Evolutionary conservation across 2,113 vertebrate species (phyloP), one percentile per base, ranked within the genome.

Genomic region (Thunnus maccoyii): DNA sequence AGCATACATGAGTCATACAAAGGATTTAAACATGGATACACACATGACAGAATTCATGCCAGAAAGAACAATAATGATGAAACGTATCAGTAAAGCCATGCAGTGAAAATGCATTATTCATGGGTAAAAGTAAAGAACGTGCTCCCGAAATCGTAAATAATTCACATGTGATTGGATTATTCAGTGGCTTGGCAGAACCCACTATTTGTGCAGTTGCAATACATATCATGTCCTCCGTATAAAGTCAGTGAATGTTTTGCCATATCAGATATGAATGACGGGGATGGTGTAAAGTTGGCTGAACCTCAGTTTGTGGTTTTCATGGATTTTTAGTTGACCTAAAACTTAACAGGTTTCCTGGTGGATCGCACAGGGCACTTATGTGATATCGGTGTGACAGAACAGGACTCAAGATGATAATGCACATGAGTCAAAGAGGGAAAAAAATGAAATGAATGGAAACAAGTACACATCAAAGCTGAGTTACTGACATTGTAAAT

Each of bases 91-190:
- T 89, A 86, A 88, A 92, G 65, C 79, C 79, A 82, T 83, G 82
- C 83, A 73, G 78, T 54, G 80, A 70, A 82, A 88, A 90, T 94
- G 57, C 76, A 93, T 92, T 83, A 93, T 92, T 90, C 79, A 92
- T 88, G 64, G 32, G 4, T 76, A 83, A 92, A 90, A 91, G 91
- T 92, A 89, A 92, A 84, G 88, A 91, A 87, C 44, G 64, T 68
- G 81, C 81, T 87, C 57, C 74, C 18, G 68, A 84, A 90, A 90
- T 80, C 5, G 61, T 92, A 60, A 93, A 92, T 93, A 90, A 93
- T 94, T 92, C 71, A 91, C 74, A 20, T 54, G 27, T 85, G 87
- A 94, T 91, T 91, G 80, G 91, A 92, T 92, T 86, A 92, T 92
- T 90, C 80, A 87, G 90, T 83, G 65, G 46, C 79, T 87, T 77